phyloP scores from a whole-genome alignment of 2,113 vertebrate species.

The Enhydra lutris region DNA sequence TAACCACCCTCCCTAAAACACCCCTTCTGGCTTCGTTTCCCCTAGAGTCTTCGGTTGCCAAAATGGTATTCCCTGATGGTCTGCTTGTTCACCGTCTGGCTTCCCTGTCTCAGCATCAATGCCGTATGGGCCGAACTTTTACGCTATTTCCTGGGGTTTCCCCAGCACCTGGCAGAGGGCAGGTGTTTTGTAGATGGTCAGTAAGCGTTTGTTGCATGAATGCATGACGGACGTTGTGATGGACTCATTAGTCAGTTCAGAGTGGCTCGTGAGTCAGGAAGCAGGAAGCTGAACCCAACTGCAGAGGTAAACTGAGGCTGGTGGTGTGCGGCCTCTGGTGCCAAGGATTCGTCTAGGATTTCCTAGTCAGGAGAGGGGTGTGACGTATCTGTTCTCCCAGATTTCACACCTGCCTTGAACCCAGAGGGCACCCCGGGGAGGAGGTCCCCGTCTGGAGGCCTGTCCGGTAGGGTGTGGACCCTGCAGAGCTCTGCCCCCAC shows the following conservation, averaged over 20 bases:
- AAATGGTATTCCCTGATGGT: neutral
- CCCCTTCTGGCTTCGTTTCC: neutral
- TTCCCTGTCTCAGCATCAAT: accelerated
- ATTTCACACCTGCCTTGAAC: neutral
- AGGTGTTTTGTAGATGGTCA: neutral
- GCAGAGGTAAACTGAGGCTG: neutral
- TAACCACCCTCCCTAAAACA: neutral
- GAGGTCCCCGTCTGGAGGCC: neutral
- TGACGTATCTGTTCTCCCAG: neutral
- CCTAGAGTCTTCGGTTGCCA: accelerated
- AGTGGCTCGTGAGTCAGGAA: neutral
- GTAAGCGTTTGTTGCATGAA: neutral
- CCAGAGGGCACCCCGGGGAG: neutral
- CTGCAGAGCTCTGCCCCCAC: neutral
- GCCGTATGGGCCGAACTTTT: neutral
- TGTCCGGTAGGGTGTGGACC: neutral
- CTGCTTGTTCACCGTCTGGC: neutral
- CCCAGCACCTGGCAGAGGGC: neutral
- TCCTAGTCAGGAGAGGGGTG: neutral
- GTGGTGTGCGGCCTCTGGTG: too few relatives aligned
- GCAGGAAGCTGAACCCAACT: neutral
- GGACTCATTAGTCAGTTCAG: neutral
- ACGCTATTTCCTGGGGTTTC: neutral
- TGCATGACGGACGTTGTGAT: accelerated
- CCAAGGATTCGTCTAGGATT: neutral